phyloP scores from a whole-genome alignment of 2,113 vertebrate species.

The Hyperopisus bebe region DNA sequence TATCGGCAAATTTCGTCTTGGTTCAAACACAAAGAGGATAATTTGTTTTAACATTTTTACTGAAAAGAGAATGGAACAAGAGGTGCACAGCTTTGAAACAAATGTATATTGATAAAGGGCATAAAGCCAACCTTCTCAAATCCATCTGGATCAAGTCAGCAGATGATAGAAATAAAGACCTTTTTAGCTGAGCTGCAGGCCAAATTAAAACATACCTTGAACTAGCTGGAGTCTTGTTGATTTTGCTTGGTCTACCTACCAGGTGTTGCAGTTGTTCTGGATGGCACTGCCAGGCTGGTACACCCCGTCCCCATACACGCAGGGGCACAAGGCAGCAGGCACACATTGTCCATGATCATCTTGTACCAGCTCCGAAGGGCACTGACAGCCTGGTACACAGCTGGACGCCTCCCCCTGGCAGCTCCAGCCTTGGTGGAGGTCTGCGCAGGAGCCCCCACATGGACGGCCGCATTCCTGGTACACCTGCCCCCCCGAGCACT shows the following conservation, averaged over 20 bases:
- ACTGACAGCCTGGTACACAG: conserved; percentile 81
- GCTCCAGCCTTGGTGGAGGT: conserved; percentile 43
- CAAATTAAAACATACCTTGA: neutral
- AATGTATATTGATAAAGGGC: neutral
- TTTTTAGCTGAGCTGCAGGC: neutral
- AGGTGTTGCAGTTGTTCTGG: conserved; percentile 66
- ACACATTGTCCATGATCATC: conserved; percentile 73
- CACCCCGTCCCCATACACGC: conserved; percentile 49
- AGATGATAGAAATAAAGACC: neutral
- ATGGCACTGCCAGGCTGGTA: conserved; percentile 53
- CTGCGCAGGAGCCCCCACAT: conserved; percentile 65
- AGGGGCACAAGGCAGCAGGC: conserved; percentile 62
- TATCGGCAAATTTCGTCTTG: neutral
- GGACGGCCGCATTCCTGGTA: conserved; percentile 69
- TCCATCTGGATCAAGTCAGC: neutral
- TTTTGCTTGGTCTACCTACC: conserved; percentile 54
- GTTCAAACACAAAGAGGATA: neutral
- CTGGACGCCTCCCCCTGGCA: conserved; percentile 43
- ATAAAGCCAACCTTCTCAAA: neutral
- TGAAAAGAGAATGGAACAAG: neutral
- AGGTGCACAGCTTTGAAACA: neutral
- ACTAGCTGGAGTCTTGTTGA: neutral
- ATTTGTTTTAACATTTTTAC: neutral
- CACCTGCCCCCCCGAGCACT: conserved; percentile 71
- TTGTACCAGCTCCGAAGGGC: conserved; percentile 66